Percentiles rank a stretch among this genome's conserved stretches.
phyloP scores from a whole-genome alignment of 53 echinoderm and acorn worm species.

The Crossaster papposus region DNA sequence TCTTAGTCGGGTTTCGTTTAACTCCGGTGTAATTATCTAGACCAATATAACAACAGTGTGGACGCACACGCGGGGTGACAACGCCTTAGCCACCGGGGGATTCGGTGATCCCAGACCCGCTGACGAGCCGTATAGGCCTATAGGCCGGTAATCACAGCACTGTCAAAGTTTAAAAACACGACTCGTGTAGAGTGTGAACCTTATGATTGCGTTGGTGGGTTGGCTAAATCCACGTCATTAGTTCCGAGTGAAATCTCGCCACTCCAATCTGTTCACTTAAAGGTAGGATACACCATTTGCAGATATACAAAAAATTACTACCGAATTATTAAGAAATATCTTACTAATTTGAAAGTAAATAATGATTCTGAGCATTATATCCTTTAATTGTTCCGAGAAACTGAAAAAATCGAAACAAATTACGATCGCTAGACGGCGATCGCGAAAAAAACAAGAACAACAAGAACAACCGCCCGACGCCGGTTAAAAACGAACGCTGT shows the following conservation, averaged over 20 bases:
- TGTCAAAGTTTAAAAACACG: not conserved
- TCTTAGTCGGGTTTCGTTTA: not conserved
- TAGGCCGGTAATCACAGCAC: not conserved
- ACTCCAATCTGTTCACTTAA: not conserved
- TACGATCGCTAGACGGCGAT: no score
- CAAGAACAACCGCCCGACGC: no score
- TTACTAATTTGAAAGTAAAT: no score
- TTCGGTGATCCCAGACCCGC: not conserved
- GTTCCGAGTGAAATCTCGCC: not conserved
- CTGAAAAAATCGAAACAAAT: no score
- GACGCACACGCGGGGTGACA: not conserved
- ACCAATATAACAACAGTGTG: not conserved
- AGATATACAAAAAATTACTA: no score
- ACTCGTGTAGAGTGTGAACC: not conserved
- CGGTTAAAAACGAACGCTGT: no score
- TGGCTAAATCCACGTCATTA: not conserved
- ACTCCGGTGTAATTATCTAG: not conserved
- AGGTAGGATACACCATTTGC: no score
- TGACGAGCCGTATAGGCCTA: not conserved
- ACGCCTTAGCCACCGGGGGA: not conserved
- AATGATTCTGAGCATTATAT: no score
- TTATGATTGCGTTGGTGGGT: not conserved
- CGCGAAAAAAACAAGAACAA: no score
- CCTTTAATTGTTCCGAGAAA: no score
- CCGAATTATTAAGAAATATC: no score